Evolutionary conservation across 2,797 vertebrate genomes (phyloP).

Genomic region (Vultur gryphus): DNA sequence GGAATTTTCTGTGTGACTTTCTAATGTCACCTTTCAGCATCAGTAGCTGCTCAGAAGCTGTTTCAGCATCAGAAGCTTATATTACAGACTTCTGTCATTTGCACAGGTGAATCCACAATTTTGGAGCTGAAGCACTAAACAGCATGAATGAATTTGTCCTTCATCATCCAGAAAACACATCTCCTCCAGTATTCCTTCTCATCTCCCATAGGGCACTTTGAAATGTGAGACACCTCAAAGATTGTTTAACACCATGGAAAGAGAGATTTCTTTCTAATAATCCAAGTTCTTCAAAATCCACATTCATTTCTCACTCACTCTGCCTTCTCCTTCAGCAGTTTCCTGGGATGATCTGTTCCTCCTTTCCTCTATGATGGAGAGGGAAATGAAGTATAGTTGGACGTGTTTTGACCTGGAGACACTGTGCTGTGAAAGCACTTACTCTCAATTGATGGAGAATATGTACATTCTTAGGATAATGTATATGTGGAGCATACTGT

Average conservation of each 20-base stretch:
- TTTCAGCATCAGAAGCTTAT: background rate
- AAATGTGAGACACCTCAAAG: background rate
- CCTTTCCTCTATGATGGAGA: background rate
- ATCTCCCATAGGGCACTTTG: background rate
- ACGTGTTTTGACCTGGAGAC: background rate
- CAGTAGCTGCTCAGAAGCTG: background rate
- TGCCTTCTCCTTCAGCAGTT: background rate
- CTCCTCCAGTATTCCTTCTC: background rate
- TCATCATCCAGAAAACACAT: background rate
- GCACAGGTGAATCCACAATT: background rate
- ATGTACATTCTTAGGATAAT: background rate
- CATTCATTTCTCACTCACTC: background rate
- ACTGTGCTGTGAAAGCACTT: background rate
- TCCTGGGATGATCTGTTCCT: background rate
- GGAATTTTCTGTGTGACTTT: background rate
- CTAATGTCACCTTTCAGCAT: background rate
- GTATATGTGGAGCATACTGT: background rate
- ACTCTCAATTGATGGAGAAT: background rate
- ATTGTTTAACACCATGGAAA: background rate
- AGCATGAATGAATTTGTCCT: background rate
- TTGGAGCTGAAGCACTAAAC: background rate
- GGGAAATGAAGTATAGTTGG: background rate
- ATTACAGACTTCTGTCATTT: background rate
- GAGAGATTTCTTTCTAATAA: background rate
- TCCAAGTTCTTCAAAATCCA: background rate